These are phyloP conservation scores for Ptychodera flava DNA, from an alignment of 35 echinoderm and acorn worm genomes.

Conservation along the genomic window DNA sequence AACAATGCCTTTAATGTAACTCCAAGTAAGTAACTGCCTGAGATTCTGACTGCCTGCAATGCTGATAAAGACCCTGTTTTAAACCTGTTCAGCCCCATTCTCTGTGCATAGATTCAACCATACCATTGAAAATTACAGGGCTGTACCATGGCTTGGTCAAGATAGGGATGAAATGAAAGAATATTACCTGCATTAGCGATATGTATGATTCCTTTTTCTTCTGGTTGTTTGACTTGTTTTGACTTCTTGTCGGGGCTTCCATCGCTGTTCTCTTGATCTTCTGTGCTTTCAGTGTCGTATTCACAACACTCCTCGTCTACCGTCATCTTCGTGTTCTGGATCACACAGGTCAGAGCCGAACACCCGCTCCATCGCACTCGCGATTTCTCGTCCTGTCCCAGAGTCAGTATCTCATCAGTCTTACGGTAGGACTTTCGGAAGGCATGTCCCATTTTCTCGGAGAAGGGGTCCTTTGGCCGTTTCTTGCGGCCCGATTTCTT, in stretches of 20 bases:
- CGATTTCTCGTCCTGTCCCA: slow-evolving; percentile 82
- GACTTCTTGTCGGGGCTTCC: slow-evolving; percentile 18
- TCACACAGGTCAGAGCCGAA: slow-evolving; percentile 69
- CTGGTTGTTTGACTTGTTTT: not conserved
- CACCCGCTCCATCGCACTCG: slow-evolving; percentile 96
- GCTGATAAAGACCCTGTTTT: no score
- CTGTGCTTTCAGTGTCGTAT: not conserved
- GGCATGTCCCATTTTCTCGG: slow-evolving; percentile 64
- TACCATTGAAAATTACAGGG: no score
- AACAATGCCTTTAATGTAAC: no score
- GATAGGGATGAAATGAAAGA: no score
- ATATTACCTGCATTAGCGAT: slow-evolving; percentile 97
- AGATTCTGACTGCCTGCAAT: no score
- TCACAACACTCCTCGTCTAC: not conserved
- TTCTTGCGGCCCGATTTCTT: not conserved
- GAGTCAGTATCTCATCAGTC: slow-evolving; percentile 61
- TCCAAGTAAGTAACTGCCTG: no score
- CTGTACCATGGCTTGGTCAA: no score
- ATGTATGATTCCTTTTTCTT: slow-evolving; percentile 37
- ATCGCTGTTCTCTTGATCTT: not conserved
- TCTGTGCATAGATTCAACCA: no score
- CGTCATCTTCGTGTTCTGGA: slow-evolving; percentile 30
- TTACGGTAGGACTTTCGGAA: slow-evolving; percentile 38
- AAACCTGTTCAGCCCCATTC: no score
- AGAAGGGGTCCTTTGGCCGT: slow-evolving; percentile 38